Conservation (phyloP, 2,113 vertebrate species). For the Octodon degus region DNA sequence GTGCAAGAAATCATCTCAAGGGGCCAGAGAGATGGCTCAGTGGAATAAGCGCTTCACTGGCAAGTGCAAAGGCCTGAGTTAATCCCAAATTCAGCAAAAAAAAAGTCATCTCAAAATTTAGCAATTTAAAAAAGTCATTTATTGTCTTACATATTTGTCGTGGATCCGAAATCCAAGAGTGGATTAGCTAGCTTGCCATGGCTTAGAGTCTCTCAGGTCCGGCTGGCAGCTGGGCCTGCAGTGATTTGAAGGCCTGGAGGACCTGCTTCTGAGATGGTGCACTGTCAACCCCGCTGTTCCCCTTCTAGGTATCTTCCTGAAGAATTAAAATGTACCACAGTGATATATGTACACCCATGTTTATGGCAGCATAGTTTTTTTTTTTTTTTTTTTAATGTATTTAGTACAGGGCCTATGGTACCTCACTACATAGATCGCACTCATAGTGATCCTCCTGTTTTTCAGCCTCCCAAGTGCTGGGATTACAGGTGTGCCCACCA, state of each 20-base stretch:
- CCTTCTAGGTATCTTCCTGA: background rate
- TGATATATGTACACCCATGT: background rate
- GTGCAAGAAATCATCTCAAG: background rate
- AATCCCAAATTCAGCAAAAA: too few relatives aligned
- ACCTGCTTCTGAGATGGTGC: background rate
- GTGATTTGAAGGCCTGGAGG: background rate
- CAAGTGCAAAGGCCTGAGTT: too few relatives aligned
- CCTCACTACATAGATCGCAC: too few relatives aligned
- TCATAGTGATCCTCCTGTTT: too few relatives aligned
- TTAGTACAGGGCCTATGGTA: too few relatives aligned
- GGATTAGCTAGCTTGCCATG: background rate
- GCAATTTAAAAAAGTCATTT: constrained; percentile 21
- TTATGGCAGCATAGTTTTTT: background rate
- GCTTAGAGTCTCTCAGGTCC: background rate
- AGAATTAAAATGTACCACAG: too few relatives aligned
- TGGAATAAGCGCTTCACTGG: too few relatives aligned
- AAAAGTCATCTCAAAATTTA: background rate
- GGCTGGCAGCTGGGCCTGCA: background rate
- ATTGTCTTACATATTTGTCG: background rate
- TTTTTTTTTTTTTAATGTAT: too few relatives aligned
- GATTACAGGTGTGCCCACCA: too few relatives aligned
- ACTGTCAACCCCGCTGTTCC: background rate
- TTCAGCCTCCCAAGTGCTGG: too few relatives aligned
- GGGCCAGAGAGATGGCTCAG: too few relatives aligned
- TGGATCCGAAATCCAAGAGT: background rate